Conservation (phyloP, 2,888 invertebrate species). For the Rhodophaea formosa region DNA sequence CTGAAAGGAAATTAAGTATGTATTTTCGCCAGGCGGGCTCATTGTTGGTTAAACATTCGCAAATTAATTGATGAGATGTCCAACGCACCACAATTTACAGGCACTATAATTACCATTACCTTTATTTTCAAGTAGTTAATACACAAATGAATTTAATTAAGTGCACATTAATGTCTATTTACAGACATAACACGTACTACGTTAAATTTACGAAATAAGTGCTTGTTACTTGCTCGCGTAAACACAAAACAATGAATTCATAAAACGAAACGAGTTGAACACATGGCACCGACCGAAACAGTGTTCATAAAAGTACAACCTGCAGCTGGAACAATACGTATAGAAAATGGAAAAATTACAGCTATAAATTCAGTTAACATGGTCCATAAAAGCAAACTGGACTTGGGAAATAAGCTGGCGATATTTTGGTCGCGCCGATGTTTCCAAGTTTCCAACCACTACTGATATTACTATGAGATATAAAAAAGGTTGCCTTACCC, state of each 20-base stretch:
- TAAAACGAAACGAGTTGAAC: slow-evolving; percentile 36
- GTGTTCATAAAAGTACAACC: slow-evolving; percentile 45
- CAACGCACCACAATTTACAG: too few species aligned
- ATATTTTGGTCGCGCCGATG: slow-evolving; percentile 23
- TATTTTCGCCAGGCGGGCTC: too few species aligned
- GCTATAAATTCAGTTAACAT: slow-evolving; percentile 50
- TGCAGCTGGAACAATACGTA: slow-evolving; percentile 40
- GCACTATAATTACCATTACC: too few species aligned
- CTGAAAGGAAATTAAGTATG: too few species aligned
- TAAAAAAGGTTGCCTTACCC: not conserved
- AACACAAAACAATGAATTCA: slow-evolving; percentile 23
- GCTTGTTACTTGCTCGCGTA: slow-evolving; percentile 1
- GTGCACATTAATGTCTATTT: too few species aligned
- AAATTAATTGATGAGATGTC: too few species aligned
- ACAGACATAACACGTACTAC: too few species aligned
- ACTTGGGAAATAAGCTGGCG: slow-evolving; percentile 35
- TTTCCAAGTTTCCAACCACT: not conserved
- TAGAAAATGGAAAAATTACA: slow-evolving; percentile 47
- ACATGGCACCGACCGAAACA: slow-evolving; percentile 37
- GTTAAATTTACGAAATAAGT: not conserved
- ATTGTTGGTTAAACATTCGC: too few species aligned
- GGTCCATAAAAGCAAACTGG: slow-evolving; percentile 45
- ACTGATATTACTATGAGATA: not conserved
- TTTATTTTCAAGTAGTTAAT: too few species aligned
- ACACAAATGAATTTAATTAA: too few species aligned